Percentiles rank a stretch among this genome's conserved stretches.
phyloP scores from a whole-genome alignment of 2,113 vertebrate genomes.

The Psettodes erumei region DNA sequence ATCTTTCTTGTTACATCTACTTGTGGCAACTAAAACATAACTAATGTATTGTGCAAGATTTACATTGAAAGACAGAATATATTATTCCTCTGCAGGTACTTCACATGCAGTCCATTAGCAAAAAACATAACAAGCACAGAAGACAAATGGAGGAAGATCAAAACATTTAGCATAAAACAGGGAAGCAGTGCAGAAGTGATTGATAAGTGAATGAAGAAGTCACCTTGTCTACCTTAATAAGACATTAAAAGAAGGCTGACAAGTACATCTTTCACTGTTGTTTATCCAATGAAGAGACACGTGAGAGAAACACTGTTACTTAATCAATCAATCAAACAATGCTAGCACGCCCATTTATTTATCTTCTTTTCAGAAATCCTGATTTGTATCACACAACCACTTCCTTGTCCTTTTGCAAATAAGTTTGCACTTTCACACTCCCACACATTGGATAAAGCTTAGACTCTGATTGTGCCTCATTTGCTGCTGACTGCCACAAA shows the following conservation, averaged over 20 bases:
- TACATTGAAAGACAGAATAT: too few species aligned
- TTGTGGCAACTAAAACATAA: too few species aligned
- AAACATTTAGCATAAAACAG: not conserved
- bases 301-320: too few species aligned
- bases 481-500: constrained; percentile 9
- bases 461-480: constrained; percentile 15
- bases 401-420: constrained; percentile 10
- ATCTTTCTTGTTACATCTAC: too few species aligned
- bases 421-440: constrained; percentile 9
- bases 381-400: not conserved
- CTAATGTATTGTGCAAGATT: too few species aligned
- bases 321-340: not conserved
- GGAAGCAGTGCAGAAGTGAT: not conserved
- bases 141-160: not conserved
- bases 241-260: not conserved
- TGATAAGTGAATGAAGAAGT: not conserved
- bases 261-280: constrained; percentile 1
- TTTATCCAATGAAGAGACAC: not conserved
- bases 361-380: not conserved
- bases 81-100: too few species aligned
- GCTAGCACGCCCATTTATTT: not conserved
- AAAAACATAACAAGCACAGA: not conserved
- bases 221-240: not conserved
- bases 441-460: constrained; percentile 4
- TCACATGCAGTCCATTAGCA: not conserved